These are phyloP conservation scores for Ichneumoninae sp. DNA, from an alignment of 2,888 invertebrate species.

Conservation along the genomic window DNA sequence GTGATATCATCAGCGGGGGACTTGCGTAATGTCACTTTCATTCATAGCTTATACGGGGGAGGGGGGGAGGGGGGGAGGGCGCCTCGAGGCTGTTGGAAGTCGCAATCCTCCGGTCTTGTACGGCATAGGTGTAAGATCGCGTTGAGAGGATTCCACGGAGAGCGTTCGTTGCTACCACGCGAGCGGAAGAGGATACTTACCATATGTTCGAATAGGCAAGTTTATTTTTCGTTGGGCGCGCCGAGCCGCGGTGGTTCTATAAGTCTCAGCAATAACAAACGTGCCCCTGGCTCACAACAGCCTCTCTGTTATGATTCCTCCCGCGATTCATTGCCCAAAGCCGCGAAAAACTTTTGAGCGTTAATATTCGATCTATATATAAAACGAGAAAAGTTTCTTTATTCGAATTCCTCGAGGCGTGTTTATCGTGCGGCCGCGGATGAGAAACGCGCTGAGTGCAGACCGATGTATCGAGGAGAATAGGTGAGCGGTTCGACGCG, in stretches of 20 bases:
- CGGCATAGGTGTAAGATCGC: not conserved
- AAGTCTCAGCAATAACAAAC: slow-evolving; percentile 52
- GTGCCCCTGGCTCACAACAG: slow-evolving; percentile 21
- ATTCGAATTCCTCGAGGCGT: slow-evolving; percentile 17
- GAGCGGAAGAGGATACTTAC: slow-evolving; percentile 66
- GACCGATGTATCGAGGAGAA: slow-evolving; percentile 34
- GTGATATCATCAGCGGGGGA: slow-evolving; percentile 69
- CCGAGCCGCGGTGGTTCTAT: slow-evolving; percentile 11
- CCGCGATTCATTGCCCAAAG: slow-evolving; percentile 38
- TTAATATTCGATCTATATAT: not conserved
- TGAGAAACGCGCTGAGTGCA: not conserved
- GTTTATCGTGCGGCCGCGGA: not conserved
- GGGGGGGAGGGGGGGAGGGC: slow-evolving; percentile 3
- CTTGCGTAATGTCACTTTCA: slow-evolving; percentile 73
- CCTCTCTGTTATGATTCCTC: slow-evolving; percentile 47
- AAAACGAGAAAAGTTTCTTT: slow-evolving; percentile 16
- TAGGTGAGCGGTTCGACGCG: slow-evolving; percentile 37
- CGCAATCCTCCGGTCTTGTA: not conserved
- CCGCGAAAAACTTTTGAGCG: not conserved
- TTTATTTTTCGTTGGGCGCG: slow-evolving; percentile 70
- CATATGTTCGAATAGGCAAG: slow-evolving; percentile 62
- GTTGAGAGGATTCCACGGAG: slow-evolving; percentile 26
- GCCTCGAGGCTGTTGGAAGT: slow-evolving; percentile 34
- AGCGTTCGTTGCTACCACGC: slow-evolving; percentile 42
- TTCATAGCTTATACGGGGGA: slow-evolving; percentile 64